Percentiles rank a stretch among this genome's conserved stretches.
Evolutionary conservation across 2,888 invertebrate genomes (phyloP).

Genomic region (Acrobasis suavella): DNA sequence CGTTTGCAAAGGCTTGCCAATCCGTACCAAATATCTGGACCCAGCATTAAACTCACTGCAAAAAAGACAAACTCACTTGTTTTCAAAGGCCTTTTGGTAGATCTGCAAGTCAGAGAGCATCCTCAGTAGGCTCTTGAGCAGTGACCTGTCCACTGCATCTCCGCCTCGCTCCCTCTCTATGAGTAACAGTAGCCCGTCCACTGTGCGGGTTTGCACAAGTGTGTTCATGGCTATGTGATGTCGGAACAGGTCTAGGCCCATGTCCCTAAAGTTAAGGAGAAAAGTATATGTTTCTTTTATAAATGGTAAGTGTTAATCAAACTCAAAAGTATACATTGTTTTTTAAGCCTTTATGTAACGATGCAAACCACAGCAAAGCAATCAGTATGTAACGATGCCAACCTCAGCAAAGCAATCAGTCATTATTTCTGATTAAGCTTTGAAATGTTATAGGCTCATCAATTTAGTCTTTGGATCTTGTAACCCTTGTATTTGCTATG

Average conservation of each 20-base stretch:
- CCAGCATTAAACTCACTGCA: neutral
- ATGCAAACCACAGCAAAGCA: too few relatives aligned
- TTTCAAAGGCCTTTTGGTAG: constrained; percentile 94
- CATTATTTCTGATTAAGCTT: too few relatives aligned
- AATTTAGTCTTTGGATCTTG: too few relatives aligned
- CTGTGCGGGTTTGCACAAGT: constrained; percentile 94
- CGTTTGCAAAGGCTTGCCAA: too few relatives aligned
- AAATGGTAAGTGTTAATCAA: too few relatives aligned
- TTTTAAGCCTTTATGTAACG: too few relatives aligned
- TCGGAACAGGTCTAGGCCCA: constrained; percentile 97
- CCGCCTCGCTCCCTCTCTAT: constrained; percentile 97
- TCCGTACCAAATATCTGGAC: too few relatives aligned
- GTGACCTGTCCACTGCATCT: constrained; percentile 94
- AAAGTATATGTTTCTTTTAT: neutral
- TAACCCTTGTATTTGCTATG: too few relatives aligned
- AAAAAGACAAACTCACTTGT: constrained; percentile 79
- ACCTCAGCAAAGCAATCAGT: too few relatives aligned
- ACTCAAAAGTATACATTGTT: too few relatives aligned
- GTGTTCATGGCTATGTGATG: constrained; percentile 95
- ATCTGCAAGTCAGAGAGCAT: constrained; percentile 99
- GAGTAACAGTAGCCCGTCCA: constrained; percentile 94
- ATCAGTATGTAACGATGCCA: too few relatives aligned
- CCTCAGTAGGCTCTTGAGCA: constrained; percentile 95
- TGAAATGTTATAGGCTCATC: too few relatives aligned
- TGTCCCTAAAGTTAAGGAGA: constrained; percentile 86